Percentiles rank a stretch among this genome's conserved stretches.
Conservation (phyloP, 2,888 invertebrate genomes). For the Chrysolina haemoptera region DNA sequence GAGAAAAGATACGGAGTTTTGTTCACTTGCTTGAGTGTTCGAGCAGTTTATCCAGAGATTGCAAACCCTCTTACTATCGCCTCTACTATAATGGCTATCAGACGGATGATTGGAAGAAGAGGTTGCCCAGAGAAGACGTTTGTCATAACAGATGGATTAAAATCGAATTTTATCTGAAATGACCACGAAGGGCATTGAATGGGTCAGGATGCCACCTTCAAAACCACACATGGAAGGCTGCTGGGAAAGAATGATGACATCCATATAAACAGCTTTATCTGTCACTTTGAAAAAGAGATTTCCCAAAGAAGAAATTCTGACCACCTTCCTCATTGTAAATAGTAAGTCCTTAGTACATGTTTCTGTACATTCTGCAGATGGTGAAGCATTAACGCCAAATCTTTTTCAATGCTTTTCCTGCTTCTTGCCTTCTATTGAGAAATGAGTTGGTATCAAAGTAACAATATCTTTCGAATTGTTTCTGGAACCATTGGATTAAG, state of each 20-base stretch:
- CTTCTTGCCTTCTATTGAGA: neutral
- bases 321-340: neutral
- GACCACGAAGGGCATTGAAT: neutral
- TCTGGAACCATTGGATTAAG: neutral
- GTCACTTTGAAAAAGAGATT: neutral
- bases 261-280: neutral
- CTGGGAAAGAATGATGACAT: neutral
- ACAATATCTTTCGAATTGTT: neutral
- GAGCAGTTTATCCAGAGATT: neutral
- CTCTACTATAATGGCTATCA: neutral
- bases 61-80: neutral
- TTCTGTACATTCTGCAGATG: neutral
- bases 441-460: neutral
- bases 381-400: neutral
- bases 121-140: neutral
- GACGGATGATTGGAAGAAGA: neutral
- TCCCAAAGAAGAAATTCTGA: neutral
- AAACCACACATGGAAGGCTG: neutral
- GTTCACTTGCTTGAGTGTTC: neutral
- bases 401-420: neutral
- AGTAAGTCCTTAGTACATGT: neutral
- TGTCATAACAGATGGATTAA: neutral
- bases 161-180: neutral
- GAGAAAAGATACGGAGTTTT: neutral
- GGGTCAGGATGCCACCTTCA: neutral